Conservation (phyloP, 2,888 invertebrate genomes). For the Macaria liturata region DNA sequence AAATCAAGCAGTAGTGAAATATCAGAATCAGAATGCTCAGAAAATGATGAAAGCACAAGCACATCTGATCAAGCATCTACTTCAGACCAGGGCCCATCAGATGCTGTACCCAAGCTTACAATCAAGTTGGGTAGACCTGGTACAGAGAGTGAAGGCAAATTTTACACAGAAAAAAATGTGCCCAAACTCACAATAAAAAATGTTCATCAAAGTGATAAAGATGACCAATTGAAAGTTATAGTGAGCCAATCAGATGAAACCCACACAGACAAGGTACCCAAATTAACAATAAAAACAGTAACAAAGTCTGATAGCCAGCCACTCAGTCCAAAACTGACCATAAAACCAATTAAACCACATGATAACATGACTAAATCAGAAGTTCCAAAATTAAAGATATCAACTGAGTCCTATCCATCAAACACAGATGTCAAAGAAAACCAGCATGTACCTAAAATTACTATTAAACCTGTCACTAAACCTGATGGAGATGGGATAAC, state of each 20-base stretch:
- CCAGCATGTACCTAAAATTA: constrained; percentile 82
- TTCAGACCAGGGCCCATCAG: constrained; percentile 67
- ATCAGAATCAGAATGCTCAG: constrained; percentile 79
- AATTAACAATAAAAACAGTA: constrained; percentile 73
- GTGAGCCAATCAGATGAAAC: constrained; percentile 67
- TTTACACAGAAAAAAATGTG: constrained; percentile 72
- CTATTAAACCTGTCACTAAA: constrained; percentile 79
- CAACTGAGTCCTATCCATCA: constrained; percentile 53
- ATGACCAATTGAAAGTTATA: constrained; percentile 66
- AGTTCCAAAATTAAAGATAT: constrained; percentile 57
- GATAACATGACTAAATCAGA: constrained; percentile 55
- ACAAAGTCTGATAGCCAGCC: constrained; percentile 67
- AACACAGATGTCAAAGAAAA: constrained; percentile 60
- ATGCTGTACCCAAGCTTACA: constrained; percentile 73
- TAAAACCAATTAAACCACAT: constrained; percentile 73
- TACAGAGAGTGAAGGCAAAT: constrained; percentile 71
- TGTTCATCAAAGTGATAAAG: constrained; percentile 62
- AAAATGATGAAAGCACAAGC: constrained; percentile 80
- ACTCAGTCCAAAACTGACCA: constrained; percentile 75
- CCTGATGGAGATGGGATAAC: constrained; percentile 49
- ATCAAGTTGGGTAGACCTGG: constrained; percentile 76
- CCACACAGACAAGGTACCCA: constrained; percentile 68
- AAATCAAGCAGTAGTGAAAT: constrained; percentile 80
- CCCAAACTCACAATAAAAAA: constrained; percentile 75
- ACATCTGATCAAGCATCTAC: constrained; percentile 71